Conservation (phyloP, 1,140 invertebrate genomes). For the Eumaeus atala region DNA sequence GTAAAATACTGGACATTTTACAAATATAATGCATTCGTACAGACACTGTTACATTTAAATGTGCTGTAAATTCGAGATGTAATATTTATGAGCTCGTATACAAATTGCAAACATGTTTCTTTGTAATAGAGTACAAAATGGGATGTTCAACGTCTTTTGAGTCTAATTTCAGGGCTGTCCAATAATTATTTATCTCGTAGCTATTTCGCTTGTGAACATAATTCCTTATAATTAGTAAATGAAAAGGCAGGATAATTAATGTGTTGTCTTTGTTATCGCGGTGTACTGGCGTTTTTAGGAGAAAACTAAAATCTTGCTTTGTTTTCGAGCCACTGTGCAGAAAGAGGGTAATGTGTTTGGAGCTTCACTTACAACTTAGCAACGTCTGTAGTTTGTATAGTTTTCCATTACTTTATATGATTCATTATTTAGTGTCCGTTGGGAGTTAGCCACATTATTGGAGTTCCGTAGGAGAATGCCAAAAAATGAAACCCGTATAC, state of each 20-base stretch:
- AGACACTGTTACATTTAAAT: slow-evolving; percentile 8
- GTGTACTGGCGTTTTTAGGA: not conserved
- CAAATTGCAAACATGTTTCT: not conserved
- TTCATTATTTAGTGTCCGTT: too few relatives aligned
- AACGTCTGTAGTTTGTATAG: too few relatives aligned
- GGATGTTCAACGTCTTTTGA: not conserved
- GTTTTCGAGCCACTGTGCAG: too few relatives aligned
- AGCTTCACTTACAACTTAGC: too few relatives aligned
- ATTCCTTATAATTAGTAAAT: slow-evolving; percentile 10
- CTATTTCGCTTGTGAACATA: not conserved
- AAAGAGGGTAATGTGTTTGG: too few relatives aligned
- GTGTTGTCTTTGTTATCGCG: slow-evolving; percentile 4
- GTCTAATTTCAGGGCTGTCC: slow-evolving; percentile 1
- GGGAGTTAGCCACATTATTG: too few relatives aligned
- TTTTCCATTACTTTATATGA: too few relatives aligned
- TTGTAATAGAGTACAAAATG: not conserved
- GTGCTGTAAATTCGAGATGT: not conserved
- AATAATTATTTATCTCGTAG: slow-evolving; percentile 7
- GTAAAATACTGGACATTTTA: slow-evolving; percentile 9
- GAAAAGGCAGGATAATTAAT: not conserved
- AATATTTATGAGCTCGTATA: not conserved
- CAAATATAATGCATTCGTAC: slow-evolving; percentile 11
- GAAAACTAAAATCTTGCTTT: too few relatives aligned
- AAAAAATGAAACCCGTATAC: too few relatives aligned
- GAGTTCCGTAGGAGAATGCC: too few relatives aligned